phyloP scores from a whole-genome alignment of 2,113 vertebrate genomes.

The Lophotis ruficrista region DNA sequence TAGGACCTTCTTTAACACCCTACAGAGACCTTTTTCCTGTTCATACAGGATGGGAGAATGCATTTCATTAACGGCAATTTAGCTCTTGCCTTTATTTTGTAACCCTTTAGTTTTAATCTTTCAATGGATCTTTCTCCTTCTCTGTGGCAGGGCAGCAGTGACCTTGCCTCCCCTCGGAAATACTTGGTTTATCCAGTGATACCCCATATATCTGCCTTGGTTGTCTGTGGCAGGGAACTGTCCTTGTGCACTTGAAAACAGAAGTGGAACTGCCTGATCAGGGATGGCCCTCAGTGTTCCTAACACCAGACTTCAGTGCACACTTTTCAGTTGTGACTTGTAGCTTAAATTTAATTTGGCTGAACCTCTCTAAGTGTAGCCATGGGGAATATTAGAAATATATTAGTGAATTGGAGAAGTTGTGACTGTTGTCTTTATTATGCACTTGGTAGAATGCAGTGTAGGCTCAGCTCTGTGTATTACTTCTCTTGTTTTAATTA shows the following conservation, averaged over 20 bases:
- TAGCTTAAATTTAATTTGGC: conserved; percentile 28
- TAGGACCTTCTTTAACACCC: conserved; percentile 69
- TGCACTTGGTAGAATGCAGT: neutral
- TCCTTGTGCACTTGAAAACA: neutral
- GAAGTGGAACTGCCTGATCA: conserved; percentile 23
- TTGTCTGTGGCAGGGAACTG: neutral
- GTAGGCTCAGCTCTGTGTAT: neutral
- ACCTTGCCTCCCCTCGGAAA: conserved; percentile 45
- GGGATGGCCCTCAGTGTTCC: neutral
- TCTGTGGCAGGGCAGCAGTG: conserved; percentile 62
- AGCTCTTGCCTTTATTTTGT: conserved; percentile 78
- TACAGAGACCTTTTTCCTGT: conserved; percentile 69
- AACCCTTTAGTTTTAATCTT: conserved; percentile 70
- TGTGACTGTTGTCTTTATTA: conserved; percentile 34
- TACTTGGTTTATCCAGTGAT: conserved; percentile 21
- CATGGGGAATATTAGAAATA: conserved; percentile 4
- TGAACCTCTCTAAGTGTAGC: conserved; percentile 21
- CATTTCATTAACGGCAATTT: conserved; percentile 73
- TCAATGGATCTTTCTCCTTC: conserved; percentile 56
- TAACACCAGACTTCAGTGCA: neutral
- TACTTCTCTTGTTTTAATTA: conserved; percentile 19
- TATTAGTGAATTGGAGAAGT: conserved; percentile 25
- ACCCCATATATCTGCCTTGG: neutral
- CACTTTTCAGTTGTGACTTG: conserved; percentile 22
- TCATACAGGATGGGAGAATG: conserved; percentile 50